A percentile compares a stretch with the other conserved stretches of the same genome.
phyloP scores from a whole-genome alignment of 1,140 invertebrate genomes.

The Microplitis demolitor region DNA sequence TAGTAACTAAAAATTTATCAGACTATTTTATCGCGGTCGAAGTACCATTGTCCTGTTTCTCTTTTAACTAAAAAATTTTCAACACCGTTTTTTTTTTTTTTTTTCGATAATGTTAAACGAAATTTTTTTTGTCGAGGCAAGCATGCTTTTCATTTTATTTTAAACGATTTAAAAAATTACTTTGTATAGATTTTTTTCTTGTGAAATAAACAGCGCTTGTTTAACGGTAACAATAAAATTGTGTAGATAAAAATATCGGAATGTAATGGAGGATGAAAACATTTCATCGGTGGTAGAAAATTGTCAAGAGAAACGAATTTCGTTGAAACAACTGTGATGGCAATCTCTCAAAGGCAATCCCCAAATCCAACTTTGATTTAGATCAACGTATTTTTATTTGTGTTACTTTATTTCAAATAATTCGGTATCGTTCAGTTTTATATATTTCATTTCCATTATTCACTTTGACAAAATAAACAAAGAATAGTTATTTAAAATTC shows the following conservation, averaged over 20 bases:
- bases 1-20: too few species aligned
- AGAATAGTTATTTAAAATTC: too few species aligned
- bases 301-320: constrained; percentile 24
- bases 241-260: constrained; percentile 16
- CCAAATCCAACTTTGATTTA: constrained; percentile 14
- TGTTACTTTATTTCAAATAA: not conserved
- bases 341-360: constrained; percentile 31
- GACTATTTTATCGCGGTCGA: too few species aligned
- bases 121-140: too few species aligned
- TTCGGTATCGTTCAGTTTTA: not conserved
- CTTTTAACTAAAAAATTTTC: too few species aligned
- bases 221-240: constrained; percentile 8
- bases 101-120: too few species aligned
- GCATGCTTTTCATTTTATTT: too few species aligned
- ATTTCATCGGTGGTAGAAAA: not conserved
- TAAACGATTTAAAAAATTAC: too few species aligned
- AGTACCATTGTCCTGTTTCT: too few species aligned
- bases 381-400: not conserved
- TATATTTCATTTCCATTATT: not conserved
- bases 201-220: not conserved
- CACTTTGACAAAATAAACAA: too few species aligned
- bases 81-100: too few species aligned
- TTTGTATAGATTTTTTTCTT: not conserved
- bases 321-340: constrained; percentile 15
- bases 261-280: constrained; percentile 16